Evolutionary conservation across 2,797 vertebrate species (phyloP).

Genomic region (Cossypha niveicapilla): DNA sequence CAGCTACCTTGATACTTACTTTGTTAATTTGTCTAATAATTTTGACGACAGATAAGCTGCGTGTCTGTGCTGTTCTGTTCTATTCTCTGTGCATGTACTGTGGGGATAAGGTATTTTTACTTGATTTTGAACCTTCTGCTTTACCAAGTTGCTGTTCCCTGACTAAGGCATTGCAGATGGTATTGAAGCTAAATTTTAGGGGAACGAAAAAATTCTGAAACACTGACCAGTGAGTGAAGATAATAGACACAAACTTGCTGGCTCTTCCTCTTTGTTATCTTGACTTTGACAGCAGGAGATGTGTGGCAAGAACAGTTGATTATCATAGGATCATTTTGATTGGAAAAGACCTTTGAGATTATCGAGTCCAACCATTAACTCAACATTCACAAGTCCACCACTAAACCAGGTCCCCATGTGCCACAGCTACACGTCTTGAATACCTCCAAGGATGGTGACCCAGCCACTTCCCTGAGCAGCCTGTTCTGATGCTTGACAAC

Average conservation of each 20-base stretch:
- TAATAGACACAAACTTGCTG: background rate
- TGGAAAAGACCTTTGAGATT: background rate
- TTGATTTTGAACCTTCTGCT: background rate
- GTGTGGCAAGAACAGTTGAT: background rate
- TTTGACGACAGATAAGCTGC: background rate
- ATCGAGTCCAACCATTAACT: background rate
- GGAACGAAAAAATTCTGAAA: background rate
- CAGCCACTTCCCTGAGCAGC: background rate
- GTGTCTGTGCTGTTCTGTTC: background rate
- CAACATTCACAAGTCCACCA: background rate
- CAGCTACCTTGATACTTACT: background rate
- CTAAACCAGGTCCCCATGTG: background rate
- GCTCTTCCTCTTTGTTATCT: background rate
- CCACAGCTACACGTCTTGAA: rapidly evolving
- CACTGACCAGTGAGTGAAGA: background rate
- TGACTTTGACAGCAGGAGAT: background rate
- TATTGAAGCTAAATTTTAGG: background rate
- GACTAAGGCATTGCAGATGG: background rate
- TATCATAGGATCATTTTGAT: background rate
- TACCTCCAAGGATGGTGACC: background rate
- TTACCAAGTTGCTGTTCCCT: background rate
- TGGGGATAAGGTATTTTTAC: background rate
- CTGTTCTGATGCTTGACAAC: background rate
- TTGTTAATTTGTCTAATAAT: background rate
- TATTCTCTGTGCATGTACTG: background rate